These are phyloP conservation scores for Tetranychus urticae DNA, from an alignment of 1,140 invertebrate species.

Conservation along the genomic window DNA sequence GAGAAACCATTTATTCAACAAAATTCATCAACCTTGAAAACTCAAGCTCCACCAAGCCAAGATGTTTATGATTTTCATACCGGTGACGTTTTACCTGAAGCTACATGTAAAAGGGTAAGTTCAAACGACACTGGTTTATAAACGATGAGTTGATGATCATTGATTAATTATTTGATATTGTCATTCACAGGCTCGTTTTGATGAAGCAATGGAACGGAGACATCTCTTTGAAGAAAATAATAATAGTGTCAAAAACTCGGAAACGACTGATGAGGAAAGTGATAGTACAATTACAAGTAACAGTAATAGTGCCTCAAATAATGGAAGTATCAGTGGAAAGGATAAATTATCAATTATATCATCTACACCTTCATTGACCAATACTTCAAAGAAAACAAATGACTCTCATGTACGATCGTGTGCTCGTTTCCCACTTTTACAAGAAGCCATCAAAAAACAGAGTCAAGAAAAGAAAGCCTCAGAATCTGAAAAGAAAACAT, in stretches of 20 bases:
- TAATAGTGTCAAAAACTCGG: not conserved
- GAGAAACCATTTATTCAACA: not conserved
- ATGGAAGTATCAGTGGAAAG: not conserved
- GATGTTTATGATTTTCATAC: not conserved
- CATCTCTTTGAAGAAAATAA: not conserved
- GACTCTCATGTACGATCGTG: slow-evolving; percentile 10
- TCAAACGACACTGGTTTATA: too few relatives aligned
- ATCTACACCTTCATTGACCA: not conserved
- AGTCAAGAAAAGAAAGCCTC: not conserved
- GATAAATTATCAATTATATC: not conserved
- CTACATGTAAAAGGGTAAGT: not conserved
- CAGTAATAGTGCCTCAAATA: not conserved
- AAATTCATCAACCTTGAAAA: not conserved
- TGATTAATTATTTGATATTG: too few relatives aligned
- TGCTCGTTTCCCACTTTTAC: slow-evolving; percentile 7
- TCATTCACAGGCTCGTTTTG: too few relatives aligned
- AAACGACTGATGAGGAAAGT: not conserved
- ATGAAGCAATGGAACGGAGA: too few relatives aligned
- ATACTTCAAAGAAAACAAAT: not conserved
- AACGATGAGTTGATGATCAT: too few relatives aligned
- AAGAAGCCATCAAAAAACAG: not conserved
- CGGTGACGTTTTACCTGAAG: not conserved
- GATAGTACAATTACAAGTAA: not conserved
- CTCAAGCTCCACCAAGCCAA: not conserved
- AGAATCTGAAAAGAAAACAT: not conserved